phyloP scores from a whole-genome alignment of 2,888 invertebrate species.

The Ophraella communa region DNA sequence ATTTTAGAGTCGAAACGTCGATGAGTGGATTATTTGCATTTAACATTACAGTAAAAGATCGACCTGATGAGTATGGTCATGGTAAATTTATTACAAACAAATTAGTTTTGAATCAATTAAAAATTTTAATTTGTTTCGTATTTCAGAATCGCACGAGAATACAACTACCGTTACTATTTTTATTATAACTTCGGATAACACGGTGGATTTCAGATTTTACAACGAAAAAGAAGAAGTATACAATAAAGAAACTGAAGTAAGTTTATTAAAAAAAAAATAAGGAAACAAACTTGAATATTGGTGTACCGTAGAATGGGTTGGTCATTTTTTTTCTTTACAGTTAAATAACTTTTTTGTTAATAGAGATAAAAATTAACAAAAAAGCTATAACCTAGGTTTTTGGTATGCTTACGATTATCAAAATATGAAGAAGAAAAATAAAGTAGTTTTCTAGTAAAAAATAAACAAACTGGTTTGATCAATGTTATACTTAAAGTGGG shows the following conservation, averaged over 20 bases:
- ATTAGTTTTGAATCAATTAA: background rate
- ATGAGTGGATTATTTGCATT: conserved; percentile 71
- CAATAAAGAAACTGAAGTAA: conserved; percentile 53
- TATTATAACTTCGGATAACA: conserved; percentile 65
- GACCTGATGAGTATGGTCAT: conserved; percentile 32
- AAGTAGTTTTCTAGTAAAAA: too few species aligned
- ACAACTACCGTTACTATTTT: conserved; percentile 64
- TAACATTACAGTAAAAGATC: conserved; percentile 63
- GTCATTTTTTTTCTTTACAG: too few species aligned
- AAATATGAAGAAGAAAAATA: too few species aligned
- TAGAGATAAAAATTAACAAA: too few species aligned
- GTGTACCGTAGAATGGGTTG: too few species aligned
- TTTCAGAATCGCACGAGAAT: conserved; percentile 52
- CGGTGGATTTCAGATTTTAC: conserved; percentile 65
- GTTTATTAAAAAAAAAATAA: too few species aligned
- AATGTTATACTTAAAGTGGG: too few species aligned
- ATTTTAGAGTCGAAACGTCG: conserved; percentile 62
- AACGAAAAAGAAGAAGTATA: conserved; percentile 62
- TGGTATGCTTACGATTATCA: too few species aligned
- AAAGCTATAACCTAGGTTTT: too few species aligned
- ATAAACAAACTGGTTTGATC: too few species aligned
- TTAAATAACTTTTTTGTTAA: too few species aligned
- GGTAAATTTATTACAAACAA: conserved; percentile 38
- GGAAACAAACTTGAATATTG: too few species aligned
- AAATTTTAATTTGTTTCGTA: background rate